A percentile compares a stretch with the other conserved stretches of the same genome.
Evolutionary conservation across 1,140 invertebrate genomes (phyloP).

Genomic region (Drosophila parvula): DNA sequence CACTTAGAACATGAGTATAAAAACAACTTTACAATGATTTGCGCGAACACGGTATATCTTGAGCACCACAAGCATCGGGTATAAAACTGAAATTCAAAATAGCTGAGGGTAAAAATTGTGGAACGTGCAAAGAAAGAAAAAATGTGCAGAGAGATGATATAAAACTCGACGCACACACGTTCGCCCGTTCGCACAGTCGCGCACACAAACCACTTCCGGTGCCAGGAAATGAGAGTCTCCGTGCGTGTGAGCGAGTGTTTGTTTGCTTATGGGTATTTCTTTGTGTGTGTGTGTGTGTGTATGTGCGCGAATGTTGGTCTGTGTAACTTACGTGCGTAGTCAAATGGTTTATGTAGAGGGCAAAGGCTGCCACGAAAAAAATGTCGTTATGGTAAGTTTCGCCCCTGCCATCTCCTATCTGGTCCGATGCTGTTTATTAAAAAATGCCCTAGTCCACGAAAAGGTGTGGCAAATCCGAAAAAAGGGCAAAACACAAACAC

Average conservation of each 20-base stretch:
- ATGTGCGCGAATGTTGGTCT: constrained; percentile 21
- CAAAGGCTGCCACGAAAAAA: not conserved
- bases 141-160: constrained; percentile 48
- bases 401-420: not conserved
- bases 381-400: constrained; percentile 15
- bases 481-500: not conserved
- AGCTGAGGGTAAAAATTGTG: constrained; percentile 62
- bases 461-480: constrained; percentile 11
- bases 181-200: not conserved
- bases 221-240: constrained; percentile 61
- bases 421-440: constrained; percentile 41
- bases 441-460: constrained; percentile 32
- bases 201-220: constrained; percentile 38
- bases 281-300: constrained; percentile 4
- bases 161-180: constrained; percentile 42
- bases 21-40: not conserved
- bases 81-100: constrained; percentile 73
- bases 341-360: constrained; percentile 32
- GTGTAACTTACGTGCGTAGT: constrained; percentile 52
- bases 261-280: constrained; percentile 4
- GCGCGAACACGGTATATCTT: not conserved
- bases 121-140: constrained; percentile 57
- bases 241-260: constrained; percentile 36
- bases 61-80: not conserved
- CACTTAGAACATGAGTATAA: not conserved